Evolutionary conservation across 1,140 invertebrate species (phyloP).

Genomic region (Cherax quadricarinatus): DNA sequence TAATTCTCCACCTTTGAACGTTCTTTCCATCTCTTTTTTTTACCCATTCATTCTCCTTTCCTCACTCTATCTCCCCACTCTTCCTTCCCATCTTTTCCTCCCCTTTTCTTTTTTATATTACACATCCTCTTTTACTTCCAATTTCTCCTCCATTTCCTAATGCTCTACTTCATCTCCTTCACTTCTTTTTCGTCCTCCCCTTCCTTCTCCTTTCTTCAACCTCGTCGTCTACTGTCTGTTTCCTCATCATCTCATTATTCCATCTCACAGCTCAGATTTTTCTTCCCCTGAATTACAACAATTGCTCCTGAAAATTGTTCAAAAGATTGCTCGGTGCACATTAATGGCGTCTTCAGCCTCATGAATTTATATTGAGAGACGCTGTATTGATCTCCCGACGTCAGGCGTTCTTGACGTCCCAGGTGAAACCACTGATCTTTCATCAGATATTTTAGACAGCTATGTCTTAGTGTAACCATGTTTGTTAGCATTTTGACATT

Average conservation of each 20-base stretch:
- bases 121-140: no score
- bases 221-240: neutral
- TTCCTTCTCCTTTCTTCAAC: neutral
- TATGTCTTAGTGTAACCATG: no score
- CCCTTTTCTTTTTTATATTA: no score
- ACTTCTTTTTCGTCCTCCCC: neutral
- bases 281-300: neutral
- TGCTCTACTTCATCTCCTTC: no score
- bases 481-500: no score
- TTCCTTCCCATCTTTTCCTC: neutral
- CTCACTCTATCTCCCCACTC: neutral
- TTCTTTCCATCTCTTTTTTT: neutral
- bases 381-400: neutral
- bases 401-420: no score
- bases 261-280: neutral
- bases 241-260: neutral
- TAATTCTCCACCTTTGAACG: neutral
- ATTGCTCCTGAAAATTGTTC: neutral
- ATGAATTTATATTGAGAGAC: constrained; percentile 4
- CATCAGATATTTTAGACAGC: no score
- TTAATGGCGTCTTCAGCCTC: neutral
- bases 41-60: neutral
- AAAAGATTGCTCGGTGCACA: neutral
- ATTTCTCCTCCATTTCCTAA: neutral
- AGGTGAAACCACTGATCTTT: no score